phyloP scores from a whole-genome alignment of 2,113 vertebrate genomes.

The Platysternon megacephalum region DNA sequence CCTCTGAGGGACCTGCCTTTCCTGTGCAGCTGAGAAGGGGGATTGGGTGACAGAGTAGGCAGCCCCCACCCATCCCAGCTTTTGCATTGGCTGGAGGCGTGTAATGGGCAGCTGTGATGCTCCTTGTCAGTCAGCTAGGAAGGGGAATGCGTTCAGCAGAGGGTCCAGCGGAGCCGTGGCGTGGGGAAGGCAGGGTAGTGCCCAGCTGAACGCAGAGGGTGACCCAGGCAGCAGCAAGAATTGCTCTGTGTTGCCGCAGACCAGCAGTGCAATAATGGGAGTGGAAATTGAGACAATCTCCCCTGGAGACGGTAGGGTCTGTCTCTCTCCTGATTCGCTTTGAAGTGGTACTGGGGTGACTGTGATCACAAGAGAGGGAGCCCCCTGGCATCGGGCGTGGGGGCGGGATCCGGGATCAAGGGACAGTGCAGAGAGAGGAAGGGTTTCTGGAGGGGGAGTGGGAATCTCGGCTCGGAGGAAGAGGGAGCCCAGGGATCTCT shows the following conservation, averaged over 20 bases:
- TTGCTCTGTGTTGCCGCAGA: neutral
- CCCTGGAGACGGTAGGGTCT: slow-evolving; percentile 90
- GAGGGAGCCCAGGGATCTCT: neutral
- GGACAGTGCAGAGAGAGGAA: neutral
- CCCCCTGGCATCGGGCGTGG: neutral
- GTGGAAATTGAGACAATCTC: slow-evolving; percentile 97
- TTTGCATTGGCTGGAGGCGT: neutral
- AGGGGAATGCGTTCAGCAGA: neutral
- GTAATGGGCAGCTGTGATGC: slow-evolving; percentile 44
- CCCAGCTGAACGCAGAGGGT: neutral
- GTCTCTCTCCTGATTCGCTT: neutral
- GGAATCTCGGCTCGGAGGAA: neutral
- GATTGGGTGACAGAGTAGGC: neutral
- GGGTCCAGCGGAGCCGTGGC: neutral
- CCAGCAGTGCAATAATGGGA: slow-evolving; percentile 82
- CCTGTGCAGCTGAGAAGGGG: neutral
- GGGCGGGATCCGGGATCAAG: neutral
- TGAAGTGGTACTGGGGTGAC: neutral
- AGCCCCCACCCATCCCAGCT: neutral
- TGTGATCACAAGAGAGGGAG: neutral
- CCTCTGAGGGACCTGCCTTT: neutral
- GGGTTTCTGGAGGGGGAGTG: neutral
- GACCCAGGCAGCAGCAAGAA: neutral
- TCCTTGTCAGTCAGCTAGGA: slow-evolving; percentile 2
- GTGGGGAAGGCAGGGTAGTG: neutral